Evolutionary conservation across 2,888 invertebrate species (phyloP), one percentile per base, ranked within the genome.

Genomic region (Pardosa pseudoannulata): DNA sequence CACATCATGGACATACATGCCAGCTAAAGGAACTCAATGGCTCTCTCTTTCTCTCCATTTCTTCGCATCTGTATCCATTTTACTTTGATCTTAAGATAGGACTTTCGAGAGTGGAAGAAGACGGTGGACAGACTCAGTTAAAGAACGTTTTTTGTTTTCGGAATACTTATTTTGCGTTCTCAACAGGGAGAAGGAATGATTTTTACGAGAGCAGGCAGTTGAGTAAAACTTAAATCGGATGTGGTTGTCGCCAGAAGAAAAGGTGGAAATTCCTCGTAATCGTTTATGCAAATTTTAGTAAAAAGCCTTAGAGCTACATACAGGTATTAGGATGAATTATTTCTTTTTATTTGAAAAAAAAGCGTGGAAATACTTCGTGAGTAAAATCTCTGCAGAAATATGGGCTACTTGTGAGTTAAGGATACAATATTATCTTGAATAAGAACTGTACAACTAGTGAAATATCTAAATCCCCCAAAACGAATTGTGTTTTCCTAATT

Each of bases 1-100:
- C 90, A 90, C 68, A 89, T 90, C 27, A 90, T 90, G 90, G 90
- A 90, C 88, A 90, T 90, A 62, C 90, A 90, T 73, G 90, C 90
- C 64, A 90, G 90, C 72, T 90, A 90, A 89, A 68, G 56, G 23
- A 56, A 1, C 9, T 16, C 19, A 23, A 23, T 2, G 23, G 1
- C 1, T 2, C 23, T 23, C 23, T 56, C 23, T 56, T 23, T 56
- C 56, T 56, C 19, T 23, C 19, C 19, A 56, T 23, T 56, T 56
- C 16, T 56, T 56, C 56, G 56, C 56, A 56, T 56, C 56, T 56
- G 56, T 56, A 56, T 56, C 23, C 56, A 56, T 56, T 56, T 56
- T 56, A 56, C 56, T 56, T 56, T 56, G 56, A 56, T 56, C 56
- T 56, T 56, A 56, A 19, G 56, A 56, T 56, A 56, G 19, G 19